Base-by-base conservation (phyloP, 2,113 vertebrate species). In the Balaeniceps rex region DNA sequence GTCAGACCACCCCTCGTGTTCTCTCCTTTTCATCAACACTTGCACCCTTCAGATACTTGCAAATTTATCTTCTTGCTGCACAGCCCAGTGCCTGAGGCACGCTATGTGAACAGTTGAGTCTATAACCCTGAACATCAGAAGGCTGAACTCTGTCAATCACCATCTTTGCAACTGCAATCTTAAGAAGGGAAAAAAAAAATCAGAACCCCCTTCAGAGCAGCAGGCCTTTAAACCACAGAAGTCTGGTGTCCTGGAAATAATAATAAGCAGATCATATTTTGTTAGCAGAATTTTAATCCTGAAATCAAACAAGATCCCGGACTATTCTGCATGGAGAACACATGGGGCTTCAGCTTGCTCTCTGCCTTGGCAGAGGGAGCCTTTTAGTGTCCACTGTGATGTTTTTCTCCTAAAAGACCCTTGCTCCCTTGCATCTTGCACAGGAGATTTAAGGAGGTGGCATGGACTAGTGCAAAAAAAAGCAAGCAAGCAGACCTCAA, bases 131-230 rank as follows among this genome's bases (percentile, higher is more conserved):
- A 54, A 83, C 71, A 94, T 91, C 96, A 95, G 42, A 94, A 91
- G 79, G 63, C 80, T 95, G 92, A 96, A 87, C 94, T 90, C 90
- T 88, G 92, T 94, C 91, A 91, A 83, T 94, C 96, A 91, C 55
- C 36, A 14, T 24, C 80, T 91, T 91, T 93, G 85, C 81, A 95
- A 94, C 10, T 79, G 64, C 83, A 81, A 55, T 89, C 77, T 89
- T 78, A 80, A 93, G 42, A 87, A 70, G 60, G 40, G 11, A 33
- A 55, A 40, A 12, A 42, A 74, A 60, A 68, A 24, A 78, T 61
- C 93, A 70, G 70, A 96, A 81, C 58, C 64, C 66, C 68, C 57
- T 89, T 90, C 64, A 65, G 89, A 89, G 80, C 70, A 87, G 80
- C 14, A 14, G 40, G 82, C 65, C 86, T 96, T 83, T 85, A 95